Evolutionary conservation across 2,888 invertebrate species (phyloP), one percentile per base, ranked within the genome.

Genomic region (Machimus rusticus): DNA sequence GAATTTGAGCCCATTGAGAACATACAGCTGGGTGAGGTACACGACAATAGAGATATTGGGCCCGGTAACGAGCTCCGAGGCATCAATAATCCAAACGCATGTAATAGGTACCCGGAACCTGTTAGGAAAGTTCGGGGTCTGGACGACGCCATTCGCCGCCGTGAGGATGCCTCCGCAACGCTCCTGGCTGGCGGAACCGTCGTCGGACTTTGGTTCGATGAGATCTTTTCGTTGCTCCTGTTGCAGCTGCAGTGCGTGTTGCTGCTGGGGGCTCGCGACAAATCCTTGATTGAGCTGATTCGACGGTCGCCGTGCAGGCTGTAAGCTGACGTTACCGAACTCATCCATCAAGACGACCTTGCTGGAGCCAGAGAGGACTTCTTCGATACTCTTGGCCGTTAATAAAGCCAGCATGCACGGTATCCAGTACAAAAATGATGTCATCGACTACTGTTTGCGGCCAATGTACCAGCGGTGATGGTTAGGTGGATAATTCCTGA

Each of bases 71-170:
- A 92, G 88, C 87, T 94, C 94, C 89, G 96, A 95, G n/a, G 96
- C 95, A 91, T 97, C 96, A 91, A 98, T 96, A 88, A 98, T 94
- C 98, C 98, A 98, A 90, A 95, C 95, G 92, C 98, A 98, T 90
- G 95, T 95, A 88, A 98, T 95, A 19, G 98, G 98, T 74, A 97
- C 96, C 6, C 94, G 94, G 92, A 98, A 98, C 34, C 95, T 94
- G 88, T 94, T 93, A 0, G 98, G 98, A 91, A 98, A 98, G 91
- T 96, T 95, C 0, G 98, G 98, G 16, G 97, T 97, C 89, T 96
- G 95, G 81, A 98, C 95, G 86, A 95, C 93, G 57, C 98, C 97
- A 77, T 94, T 74, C 5, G 94, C 94, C 6, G 94, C 94, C 76
- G 94, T 95, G 78, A 96, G 93, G 28, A 94, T 93, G 14, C 95